These are phyloP conservation scores for Oceanodroma leucorhoa DNA, from an alignment of 2,797 vertebrate species.

Conservation along the genomic window DNA sequence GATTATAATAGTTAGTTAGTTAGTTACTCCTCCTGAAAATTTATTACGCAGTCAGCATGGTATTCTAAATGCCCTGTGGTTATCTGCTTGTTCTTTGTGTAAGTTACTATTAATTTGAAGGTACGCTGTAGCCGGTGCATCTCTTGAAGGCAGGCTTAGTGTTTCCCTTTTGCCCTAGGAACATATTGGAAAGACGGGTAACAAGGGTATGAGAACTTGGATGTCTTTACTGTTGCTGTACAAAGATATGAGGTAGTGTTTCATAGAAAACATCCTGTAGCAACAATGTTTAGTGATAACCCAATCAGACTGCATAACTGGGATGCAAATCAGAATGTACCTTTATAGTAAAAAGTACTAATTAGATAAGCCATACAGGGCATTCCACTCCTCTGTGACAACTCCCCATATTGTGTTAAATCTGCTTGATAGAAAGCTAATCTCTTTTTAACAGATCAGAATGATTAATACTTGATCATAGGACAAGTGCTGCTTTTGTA, in stretches of 20 bases:
- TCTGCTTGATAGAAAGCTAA: neutral
- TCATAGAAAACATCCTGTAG: neutral
- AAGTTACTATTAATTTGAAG: neutral
- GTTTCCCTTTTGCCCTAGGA: neutral
- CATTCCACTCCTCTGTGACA: too few species aligned
- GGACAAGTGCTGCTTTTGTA: neutral
- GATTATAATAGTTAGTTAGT: neutral
- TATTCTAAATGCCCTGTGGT: neutral
- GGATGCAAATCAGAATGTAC: neutral
- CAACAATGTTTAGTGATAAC: neutral
- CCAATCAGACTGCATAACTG: neutral
- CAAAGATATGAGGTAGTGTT: neutral
- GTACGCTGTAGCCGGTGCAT: neutral
- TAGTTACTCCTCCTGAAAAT: neutral
- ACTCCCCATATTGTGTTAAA: neutral
- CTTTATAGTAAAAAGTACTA: neutral
- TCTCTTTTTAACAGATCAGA: neutral
- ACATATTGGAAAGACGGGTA: neutral
- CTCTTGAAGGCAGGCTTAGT: neutral
- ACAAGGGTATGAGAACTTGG: neutral
- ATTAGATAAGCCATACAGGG: neutral
- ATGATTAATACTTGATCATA: neutral
- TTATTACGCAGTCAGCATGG: rapidly evolving
- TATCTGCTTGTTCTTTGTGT: neutral
- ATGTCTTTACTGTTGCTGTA: neutral